These are phyloP conservation scores for Cydia splendana DNA, from an alignment of 1,140 invertebrate species.

Conservation along the genomic window DNA sequence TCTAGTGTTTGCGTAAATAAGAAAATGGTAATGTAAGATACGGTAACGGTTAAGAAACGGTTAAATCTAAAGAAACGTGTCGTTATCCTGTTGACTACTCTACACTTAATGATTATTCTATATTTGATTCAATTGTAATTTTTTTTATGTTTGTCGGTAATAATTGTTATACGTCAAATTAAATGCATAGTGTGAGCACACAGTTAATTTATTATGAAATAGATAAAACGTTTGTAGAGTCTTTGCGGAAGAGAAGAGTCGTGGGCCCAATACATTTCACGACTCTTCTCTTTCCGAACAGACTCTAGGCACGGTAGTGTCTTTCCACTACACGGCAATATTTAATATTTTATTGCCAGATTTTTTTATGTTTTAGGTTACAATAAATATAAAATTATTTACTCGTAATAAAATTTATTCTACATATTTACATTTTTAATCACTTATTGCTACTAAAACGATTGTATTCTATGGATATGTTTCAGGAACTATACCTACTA, in stretches of 20 bases:
- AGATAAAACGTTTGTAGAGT: too few species aligned
- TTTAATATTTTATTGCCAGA: too few species aligned
- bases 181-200: too few species aligned
- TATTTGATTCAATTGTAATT: not conserved
- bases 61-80: not conserved
- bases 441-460: not conserved
- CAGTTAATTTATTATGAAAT: not conserved
- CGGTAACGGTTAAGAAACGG: slow-evolving; percentile 7
- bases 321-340: too few species aligned
- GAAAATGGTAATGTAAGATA: not conserved
- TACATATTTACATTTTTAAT: slow-evolving; percentile 15
- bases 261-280: too few species aligned
- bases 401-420: not conserved
- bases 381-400: not conserved
- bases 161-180: too few species aligned
- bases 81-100: too few species aligned
- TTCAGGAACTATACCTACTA: not conserved
- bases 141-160: too few species aligned
- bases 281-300: too few species aligned
- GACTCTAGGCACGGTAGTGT: not conserved
- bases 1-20: not conserved
- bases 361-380: too few species aligned
- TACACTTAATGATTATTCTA: too few species aligned
- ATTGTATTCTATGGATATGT: slow-evolving; percentile 20
- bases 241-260: too few species aligned